Conservation (phyloP, 2,888 invertebrate genomes). For the Noctua janthe region DNA sequence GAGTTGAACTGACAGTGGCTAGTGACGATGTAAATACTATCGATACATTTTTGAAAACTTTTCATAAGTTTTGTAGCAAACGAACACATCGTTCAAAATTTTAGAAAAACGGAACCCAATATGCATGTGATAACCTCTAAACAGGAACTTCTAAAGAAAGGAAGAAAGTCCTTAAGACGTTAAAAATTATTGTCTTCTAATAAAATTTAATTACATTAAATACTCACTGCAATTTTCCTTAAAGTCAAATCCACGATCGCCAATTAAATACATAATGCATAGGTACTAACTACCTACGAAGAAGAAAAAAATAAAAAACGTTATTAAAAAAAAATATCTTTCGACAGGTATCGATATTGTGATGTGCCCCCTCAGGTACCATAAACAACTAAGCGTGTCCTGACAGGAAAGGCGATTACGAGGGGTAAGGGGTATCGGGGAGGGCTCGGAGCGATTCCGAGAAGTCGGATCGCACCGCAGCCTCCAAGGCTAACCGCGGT, state of each 20-base stretch:
- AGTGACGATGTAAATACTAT: constrained; percentile 80
- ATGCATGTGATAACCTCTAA: neutral
- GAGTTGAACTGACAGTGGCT: constrained; percentile 79
- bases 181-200: neutral
- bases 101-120: neutral
- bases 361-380: constrained; percentile 62
- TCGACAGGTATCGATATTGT: constrained; percentile 62
- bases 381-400: constrained; percentile 73
- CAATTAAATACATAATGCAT: neutral
- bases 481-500: constrained; percentile 85
- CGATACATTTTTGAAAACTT: constrained; percentile 70
- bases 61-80: constrained; percentile 1
- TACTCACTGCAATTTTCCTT: neutral
- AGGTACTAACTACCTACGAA: neutral
- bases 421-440: constrained; percentile 71
- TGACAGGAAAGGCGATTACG: constrained; percentile 79
- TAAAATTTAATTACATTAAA: neutral
- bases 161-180: neutral
- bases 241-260: neutral
- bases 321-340: constrained; percentile 28
- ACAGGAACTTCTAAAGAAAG: neutral
- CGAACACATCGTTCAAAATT: neutral
- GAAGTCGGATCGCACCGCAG: constrained; percentile 82
- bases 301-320: constrained; percentile 5
- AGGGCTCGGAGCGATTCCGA: constrained; percentile 81